Conservation (phyloP, 2,113 vertebrate species). For the Rhinopomastus cyanomelas region DNA sequence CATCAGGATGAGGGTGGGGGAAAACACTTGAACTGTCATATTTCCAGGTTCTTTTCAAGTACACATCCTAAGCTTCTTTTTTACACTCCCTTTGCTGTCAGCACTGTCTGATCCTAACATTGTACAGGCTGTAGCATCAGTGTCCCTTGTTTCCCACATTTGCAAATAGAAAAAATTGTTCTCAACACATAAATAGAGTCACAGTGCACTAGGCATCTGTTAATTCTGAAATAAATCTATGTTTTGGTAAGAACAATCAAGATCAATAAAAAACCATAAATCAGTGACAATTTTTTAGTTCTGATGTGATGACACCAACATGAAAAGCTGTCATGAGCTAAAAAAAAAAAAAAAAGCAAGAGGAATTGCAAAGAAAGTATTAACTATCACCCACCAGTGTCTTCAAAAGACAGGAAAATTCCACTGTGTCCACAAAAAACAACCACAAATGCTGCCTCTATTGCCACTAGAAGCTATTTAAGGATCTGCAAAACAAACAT, state of each 20-base stretch:
- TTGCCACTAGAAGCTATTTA: background rate
- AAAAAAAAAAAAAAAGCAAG: background rate
- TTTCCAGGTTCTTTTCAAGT: background rate
- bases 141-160: background rate
- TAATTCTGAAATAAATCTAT: background rate
- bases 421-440: background rate
- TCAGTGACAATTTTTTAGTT: background rate
- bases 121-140: background rate
- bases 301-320: background rate
- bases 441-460: fast-evolving
- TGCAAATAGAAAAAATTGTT: background rate
- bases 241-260: background rate
- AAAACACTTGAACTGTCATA: fast-evolving
- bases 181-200: background rate
- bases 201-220: background rate
- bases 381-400: background rate
- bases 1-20: background rate
- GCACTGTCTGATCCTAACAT: background rate
- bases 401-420: background rate
- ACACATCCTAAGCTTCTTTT: background rate
- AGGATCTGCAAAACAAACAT: background rate
- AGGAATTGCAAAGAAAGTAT: background rate
- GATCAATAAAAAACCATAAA: background rate
- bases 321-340: background rate
- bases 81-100: background rate